A percentile compares a stretch with the other conserved stretches of the same genome.
phyloP scores from a whole-genome alignment of 2,797 vertebrate species.

The Hydrocynus forskahlii region DNA sequence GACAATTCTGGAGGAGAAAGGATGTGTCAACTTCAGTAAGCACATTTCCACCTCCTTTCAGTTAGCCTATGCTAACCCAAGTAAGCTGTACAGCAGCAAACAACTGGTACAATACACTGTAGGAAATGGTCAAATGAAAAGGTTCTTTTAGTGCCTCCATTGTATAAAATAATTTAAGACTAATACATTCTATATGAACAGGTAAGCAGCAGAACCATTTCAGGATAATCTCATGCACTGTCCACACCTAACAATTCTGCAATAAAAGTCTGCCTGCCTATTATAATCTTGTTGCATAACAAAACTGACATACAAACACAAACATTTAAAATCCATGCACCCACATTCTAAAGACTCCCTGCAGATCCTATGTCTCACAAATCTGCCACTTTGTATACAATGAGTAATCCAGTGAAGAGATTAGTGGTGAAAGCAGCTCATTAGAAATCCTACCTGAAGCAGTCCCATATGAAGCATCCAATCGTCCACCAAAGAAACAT shows the following conservation, averaged over 20 bases:
- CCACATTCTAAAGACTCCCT: conserved; percentile 21
- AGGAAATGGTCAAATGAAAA: not conserved
- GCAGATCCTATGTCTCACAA: conserved; percentile 18
- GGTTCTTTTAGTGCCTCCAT: not conserved
- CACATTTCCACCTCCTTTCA: not conserved
- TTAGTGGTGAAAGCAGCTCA: conserved; percentile 52
- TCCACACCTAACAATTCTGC: not conserved
- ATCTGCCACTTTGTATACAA: conserved; percentile 43
- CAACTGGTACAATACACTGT: not conserved
- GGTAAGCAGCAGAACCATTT: not conserved
- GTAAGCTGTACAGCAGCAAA: too few species aligned
- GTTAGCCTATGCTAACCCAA: not conserved
- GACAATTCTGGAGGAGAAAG: not conserved
- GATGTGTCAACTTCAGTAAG: not conserved
- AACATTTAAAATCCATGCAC: not conserved
- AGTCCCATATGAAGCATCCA: not conserved
- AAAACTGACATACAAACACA: not conserved
- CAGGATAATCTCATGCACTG: not conserved
- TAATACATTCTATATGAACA: not conserved
- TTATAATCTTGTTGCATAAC: not conserved
- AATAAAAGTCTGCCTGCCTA: not conserved
- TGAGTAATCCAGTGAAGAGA: conserved; percentile 57
- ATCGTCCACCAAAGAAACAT: conserved; percentile 6
- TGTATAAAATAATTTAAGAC: not conserved
- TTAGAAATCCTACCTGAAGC: conserved; percentile 47